phyloP scores from a whole-genome alignment of 2,797 vertebrate genomes.

The Hapalemur alaotrensis region DNA sequence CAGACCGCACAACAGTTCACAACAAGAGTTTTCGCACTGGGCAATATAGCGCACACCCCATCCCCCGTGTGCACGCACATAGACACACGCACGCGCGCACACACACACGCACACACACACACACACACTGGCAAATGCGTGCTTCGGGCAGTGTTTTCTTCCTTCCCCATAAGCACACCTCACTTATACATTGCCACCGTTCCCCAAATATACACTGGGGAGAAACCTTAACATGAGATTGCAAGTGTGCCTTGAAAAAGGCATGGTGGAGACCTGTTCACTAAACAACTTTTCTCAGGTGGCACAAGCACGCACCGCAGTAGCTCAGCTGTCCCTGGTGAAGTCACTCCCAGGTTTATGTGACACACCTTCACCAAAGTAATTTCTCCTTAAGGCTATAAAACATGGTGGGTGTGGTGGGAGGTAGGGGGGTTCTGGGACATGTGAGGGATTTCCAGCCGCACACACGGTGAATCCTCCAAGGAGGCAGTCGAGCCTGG shows the following conservation, averaged over 20 bases:
- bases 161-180: not conserved
- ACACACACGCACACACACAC: too few species aligned
- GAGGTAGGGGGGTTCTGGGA: not conserved
- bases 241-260: not conserved
- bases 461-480: not conserved
- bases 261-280: too few species aligned
- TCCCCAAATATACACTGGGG: not conserved
- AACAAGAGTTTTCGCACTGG: not conserved
- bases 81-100: too few species aligned
- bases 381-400: not conserved
- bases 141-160: not conserved
- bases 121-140: not conserved
- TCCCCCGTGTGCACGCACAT: accelerated
- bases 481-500: not conserved
- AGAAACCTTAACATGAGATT: not conserved
- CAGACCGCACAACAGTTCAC: too few species aligned
- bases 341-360: not conserved
- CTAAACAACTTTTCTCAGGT: not conserved
- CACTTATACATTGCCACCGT: not conserved
- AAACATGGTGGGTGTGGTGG: too few species aligned
- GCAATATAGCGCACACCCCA: not conserved
- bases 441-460: not conserved
- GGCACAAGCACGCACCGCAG: not conserved
- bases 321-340: not conserved
- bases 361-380: not conserved